These are phyloP conservation scores for Sisyra nigra DNA, from an alignment of 2,888 invertebrate species.

Conservation along the genomic window DNA sequence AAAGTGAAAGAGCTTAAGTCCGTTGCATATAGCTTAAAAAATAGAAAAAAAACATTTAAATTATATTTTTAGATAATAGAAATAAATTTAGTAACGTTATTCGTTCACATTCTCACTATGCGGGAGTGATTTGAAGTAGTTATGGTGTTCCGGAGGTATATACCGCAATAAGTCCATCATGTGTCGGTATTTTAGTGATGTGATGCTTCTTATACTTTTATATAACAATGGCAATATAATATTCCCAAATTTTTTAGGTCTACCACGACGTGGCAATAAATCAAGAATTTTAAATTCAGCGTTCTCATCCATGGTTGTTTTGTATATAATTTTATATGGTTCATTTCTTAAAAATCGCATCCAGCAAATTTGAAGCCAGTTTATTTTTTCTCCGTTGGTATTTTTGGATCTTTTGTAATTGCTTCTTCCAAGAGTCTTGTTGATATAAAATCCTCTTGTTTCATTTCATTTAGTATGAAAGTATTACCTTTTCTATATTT, in stretches of 20 bases:
- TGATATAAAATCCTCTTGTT: too few relatives aligned
- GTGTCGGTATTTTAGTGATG: neutral
- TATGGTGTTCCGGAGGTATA: neutral
- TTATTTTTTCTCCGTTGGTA: neutral
- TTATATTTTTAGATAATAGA: too few relatives aligned
- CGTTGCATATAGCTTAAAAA: too few relatives aligned
- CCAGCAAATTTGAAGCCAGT: slow-evolving; percentile 1
- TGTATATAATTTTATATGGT: slow-evolving; percentile 2
- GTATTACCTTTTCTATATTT: slow-evolving; percentile 12
- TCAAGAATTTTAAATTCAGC: neutral
- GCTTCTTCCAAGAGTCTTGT: too few relatives aligned
- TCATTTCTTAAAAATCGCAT: slow-evolving; percentile 1
- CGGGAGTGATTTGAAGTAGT: too few relatives aligned
- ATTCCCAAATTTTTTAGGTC: neutral
- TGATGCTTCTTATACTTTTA: neutral
- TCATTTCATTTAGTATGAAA: slow-evolving; percentile 13
- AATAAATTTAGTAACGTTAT: too few relatives aligned
- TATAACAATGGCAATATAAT: neutral
- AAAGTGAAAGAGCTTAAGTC: too few relatives aligned
- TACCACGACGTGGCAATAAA: neutral
- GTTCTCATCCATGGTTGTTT: neutral
- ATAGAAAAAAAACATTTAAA: too few relatives aligned
- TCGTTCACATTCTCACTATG: too few relatives aligned
- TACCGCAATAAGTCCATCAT: neutral
- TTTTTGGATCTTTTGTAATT: slow-evolving; percentile 8